These are phyloP conservation scores for Ceyx margarethae DNA, from an alignment of 2,113 vertebrate species.

Conservation along the genomic window DNA sequence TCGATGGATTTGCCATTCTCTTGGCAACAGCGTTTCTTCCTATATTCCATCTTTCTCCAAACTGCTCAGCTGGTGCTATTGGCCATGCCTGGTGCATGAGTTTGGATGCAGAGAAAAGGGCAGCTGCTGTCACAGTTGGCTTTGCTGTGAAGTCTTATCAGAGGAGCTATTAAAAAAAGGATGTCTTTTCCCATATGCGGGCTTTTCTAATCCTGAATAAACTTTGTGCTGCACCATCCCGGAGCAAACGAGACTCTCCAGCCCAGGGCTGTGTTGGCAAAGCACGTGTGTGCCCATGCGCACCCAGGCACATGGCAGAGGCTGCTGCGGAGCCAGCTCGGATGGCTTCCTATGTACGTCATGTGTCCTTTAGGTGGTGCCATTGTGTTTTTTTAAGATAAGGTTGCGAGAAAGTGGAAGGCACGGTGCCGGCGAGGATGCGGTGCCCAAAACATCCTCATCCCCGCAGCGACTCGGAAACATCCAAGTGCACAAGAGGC, in stretches of 20 bases:
- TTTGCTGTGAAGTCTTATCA: constrained; percentile 16
- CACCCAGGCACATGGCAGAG: background rate
- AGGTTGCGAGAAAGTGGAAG: background rate
- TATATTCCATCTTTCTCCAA: constrained; percentile 40
- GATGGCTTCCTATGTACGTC: background rate
- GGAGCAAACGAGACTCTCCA: background rate
- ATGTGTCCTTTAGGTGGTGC: constrained; percentile 70
- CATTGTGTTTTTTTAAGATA: constrained; percentile 63
- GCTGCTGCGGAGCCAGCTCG: rapidly evolving
- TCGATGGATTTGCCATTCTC: background rate
- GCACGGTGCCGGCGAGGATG: background rate
- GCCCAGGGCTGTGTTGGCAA: background rate
- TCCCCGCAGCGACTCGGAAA: constrained; percentile 31
- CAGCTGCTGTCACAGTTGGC: constrained; percentile 49
- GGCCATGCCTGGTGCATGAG: background rate
- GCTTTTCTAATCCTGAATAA: background rate
- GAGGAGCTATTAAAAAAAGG: background rate
- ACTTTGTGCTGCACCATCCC: background rate
- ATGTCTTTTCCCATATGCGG: background rate
- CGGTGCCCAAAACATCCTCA: background rate
- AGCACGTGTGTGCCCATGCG: background rate
- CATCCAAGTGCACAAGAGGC: constrained; percentile 5
- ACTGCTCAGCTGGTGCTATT: background rate
- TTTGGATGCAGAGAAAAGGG: background rate
- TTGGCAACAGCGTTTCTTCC: background rate